These are phyloP conservation scores for Mirounga angustirostris DNA, from an alignment of 2,113 vertebrate genomes.

Conservation along the genomic window DNA sequence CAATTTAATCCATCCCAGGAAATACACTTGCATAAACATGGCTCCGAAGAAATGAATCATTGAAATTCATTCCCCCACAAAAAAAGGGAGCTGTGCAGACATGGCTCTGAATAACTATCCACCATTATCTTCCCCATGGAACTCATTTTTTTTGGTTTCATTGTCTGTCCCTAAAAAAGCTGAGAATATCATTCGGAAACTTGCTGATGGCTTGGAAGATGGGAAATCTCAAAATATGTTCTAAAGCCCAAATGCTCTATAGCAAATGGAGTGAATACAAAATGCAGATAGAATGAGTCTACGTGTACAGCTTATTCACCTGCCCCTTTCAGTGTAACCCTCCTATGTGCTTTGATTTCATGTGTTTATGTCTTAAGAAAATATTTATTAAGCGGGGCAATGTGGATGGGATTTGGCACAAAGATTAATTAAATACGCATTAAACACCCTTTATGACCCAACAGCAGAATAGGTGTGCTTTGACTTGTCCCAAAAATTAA, in stretches of 20 bases:
- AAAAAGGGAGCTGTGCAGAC: constrained; percentile 1
- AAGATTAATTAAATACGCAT: not conserved
- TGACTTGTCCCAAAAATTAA: not conserved
- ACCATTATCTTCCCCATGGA: not conserved
- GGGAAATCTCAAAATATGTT: constrained; percentile 7
- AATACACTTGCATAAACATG: constrained; percentile 12
- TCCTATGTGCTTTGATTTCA: not conserved
- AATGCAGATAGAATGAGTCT: not conserved
- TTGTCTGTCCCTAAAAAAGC: constrained; percentile 52
- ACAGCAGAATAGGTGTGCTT: not conserved
- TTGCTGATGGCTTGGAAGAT: not conserved
- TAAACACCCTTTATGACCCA: not conserved
- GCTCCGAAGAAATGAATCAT: constrained; percentile 61
- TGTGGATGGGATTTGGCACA: not conserved
- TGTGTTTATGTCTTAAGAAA: not conserved
- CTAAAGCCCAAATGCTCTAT: not conserved
- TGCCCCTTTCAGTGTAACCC: not conserved
- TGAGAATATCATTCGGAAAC: constrained; percentile 57
- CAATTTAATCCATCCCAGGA: constrained; percentile 68
- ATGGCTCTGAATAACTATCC: constrained; percentile 1
- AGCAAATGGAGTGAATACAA: not conserved
- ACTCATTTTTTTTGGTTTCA: not conserved
- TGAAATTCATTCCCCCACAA: not conserved
- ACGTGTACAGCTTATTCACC: not conserved
- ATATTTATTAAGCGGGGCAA: not conserved